These are phyloP conservation scores for Myopa testacea DNA, from an alignment of 2,888 invertebrate genomes.

Conservation along the genomic window DNA sequence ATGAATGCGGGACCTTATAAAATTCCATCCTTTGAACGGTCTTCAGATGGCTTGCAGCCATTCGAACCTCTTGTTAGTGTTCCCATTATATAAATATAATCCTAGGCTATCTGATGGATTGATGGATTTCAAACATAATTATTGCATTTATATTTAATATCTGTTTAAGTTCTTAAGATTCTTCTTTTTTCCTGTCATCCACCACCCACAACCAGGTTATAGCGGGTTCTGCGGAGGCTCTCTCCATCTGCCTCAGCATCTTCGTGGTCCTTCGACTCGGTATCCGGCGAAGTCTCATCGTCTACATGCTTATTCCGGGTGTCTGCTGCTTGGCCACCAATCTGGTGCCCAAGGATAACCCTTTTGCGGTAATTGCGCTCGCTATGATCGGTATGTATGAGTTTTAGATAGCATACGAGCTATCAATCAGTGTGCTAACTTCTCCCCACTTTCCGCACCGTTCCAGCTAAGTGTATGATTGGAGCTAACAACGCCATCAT, in stretches of 20 bases:
- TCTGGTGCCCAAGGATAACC: constrained; percentile 70
- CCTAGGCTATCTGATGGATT: too few species aligned
- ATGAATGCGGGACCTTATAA: not conserved
- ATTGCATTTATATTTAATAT: too few species aligned
- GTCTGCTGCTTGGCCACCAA: constrained; percentile 75
- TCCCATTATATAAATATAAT: too few species aligned
- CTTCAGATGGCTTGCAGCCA: too few species aligned
- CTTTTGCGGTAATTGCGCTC: constrained; percentile 75
- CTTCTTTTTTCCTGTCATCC: not conserved
- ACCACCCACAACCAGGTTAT: constrained; percentile 66
- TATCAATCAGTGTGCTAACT: not conserved
- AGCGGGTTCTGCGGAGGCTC: constrained; percentile 78
- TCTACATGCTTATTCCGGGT: constrained; percentile 77
- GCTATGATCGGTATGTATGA: constrained; percentile 75
- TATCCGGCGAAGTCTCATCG: constrained; percentile 76
- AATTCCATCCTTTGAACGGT: not conserved
- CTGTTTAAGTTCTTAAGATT: too few species aligned
- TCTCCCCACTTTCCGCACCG: not conserved
- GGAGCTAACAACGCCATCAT: constrained; percentile 83
- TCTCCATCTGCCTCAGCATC: constrained; percentile 80
- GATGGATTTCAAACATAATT: too few species aligned
- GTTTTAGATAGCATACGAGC: not conserved
- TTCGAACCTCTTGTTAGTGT: too few species aligned
- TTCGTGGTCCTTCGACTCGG: constrained; percentile 79
- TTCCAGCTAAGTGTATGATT: constrained; percentile 77